Evolutionary conservation across 2,113 vertebrate species (phyloP).

Genomic region (Picathartes gymnocephalus): DNA sequence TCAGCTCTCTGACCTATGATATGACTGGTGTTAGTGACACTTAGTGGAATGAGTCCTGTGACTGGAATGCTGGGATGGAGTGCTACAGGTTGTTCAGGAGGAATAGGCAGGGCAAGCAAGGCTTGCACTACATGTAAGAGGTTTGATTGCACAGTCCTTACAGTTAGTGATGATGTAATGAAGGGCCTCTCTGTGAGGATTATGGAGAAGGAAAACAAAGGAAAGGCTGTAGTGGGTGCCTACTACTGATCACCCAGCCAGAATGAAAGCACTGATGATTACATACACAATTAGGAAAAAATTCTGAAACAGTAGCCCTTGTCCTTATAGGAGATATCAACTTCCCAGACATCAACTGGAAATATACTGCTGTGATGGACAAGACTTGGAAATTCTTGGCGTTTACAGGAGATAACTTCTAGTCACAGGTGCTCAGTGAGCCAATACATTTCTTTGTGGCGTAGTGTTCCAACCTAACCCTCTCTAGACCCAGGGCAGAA

Average conservation of each 20-base stretch:
- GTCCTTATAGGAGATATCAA: neutral
- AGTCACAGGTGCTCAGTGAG: neutral
- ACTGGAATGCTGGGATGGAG: neutral
- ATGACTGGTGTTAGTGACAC: neutral
- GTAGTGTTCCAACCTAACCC: conserved; percentile 16
- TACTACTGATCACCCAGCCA: neutral
- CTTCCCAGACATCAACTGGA: neutral
- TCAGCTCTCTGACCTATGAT: neutral
- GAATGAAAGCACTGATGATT: neutral
- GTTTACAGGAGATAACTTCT: neutral
- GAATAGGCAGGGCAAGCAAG: neutral
- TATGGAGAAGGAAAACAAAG: neutral
- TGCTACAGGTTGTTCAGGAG: neutral
- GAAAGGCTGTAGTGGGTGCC: neutral
- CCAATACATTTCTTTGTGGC: neutral
- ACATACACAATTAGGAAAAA: neutral
- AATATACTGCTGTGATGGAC: neutral
- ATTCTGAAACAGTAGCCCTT: neutral
- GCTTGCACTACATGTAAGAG: neutral
- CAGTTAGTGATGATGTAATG: neutral
- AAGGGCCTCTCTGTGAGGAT: neutral
- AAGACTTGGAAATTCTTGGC: neutral
- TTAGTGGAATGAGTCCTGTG: neutral
- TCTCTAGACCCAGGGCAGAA: neutral
- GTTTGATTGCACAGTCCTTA: neutral